Conservation (phyloP, 2,113 vertebrate species). For the Equus quagga region DNA sequence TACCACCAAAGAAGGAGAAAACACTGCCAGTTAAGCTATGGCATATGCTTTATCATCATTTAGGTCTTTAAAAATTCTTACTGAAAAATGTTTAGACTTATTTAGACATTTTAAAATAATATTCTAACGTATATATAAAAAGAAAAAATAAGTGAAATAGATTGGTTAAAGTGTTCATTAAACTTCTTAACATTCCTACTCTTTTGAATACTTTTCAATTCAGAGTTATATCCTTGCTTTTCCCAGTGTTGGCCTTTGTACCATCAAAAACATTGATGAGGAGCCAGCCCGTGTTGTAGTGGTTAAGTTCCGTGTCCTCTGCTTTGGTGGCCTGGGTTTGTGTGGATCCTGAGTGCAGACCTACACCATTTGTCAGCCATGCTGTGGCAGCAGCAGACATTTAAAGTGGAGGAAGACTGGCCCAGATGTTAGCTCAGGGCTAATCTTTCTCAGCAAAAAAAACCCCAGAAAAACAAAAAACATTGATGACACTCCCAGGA, state of each 20-base stretch:
- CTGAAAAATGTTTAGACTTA: slow-evolving; percentile 30
- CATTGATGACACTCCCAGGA: neutral
- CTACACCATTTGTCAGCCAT: too few relatives aligned
- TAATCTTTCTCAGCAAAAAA: too few relatives aligned
- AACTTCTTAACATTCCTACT: slow-evolving; percentile 13
- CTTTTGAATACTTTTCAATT: neutral
- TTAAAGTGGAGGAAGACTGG: too few relatives aligned
- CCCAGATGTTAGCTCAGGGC: too few relatives aligned
- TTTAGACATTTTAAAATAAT: neutral
- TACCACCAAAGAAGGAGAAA: neutral
- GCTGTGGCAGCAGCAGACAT: too few relatives aligned
- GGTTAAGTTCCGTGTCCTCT: too few relatives aligned
- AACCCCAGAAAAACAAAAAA: neutral
- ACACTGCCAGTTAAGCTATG: neutral
- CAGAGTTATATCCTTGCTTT: neutral
- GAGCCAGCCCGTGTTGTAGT: too few relatives aligned
- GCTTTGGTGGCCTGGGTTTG: too few relatives aligned
- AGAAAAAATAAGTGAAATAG: slow-evolving; percentile 17
- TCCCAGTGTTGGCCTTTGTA: neutral
- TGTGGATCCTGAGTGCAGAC: too few relatives aligned
- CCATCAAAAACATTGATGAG: neutral
- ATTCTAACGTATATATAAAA: neutral
- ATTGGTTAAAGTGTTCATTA: neutral
- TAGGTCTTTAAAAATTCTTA: slow-evolving; percentile 31
- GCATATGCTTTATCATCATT: neutral